Evolutionary conservation across 1,140 invertebrate species (phyloP).

Genomic region (Campoletis sonorensis): DNA sequence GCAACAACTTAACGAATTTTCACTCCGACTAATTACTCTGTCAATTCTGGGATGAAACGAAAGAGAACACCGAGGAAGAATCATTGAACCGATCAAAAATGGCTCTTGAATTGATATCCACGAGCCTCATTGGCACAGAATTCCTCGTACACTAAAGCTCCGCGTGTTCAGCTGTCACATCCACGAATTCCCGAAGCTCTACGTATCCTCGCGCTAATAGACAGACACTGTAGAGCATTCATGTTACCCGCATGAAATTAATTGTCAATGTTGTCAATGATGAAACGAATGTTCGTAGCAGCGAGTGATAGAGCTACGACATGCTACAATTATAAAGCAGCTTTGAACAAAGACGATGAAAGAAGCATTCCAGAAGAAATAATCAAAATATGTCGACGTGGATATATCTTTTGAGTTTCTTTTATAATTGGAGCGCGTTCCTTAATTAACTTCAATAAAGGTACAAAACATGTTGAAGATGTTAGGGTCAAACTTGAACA

Average conservation of each 20-base stretch:
- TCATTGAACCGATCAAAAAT: too few species aligned
- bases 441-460: too few species aligned
- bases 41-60: too few species aligned
- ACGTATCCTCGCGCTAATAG: slow-evolving; percentile 63
- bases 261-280: slow-evolving; percentile 68
- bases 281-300: slow-evolving; percentile 62
- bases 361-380: not conserved
- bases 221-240: slow-evolving; percentile 65
- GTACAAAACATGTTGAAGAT: too few species aligned
- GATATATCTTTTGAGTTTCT: not conserved
- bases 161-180: slow-evolving; percentile 63
- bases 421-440: too few species aligned
- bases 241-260: slow-evolving; percentile 65
- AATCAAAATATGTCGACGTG: not conserved
- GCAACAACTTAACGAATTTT: too few species aligned
- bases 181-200: slow-evolving; percentile 63
- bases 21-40: too few species aligned
- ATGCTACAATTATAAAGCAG: not conserved
- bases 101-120: not conserved
- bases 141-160: not conserved
- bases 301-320: not conserved
- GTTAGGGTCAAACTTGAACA: too few species aligned
- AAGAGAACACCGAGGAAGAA: too few species aligned
- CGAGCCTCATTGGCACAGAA: not conserved
- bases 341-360: not conserved